Percentiles rank a stretch among this genome's conserved stretches.
Conservation (phyloP, 2,888 invertebrate genomes). For the Hypolimnas misippus region DNA sequence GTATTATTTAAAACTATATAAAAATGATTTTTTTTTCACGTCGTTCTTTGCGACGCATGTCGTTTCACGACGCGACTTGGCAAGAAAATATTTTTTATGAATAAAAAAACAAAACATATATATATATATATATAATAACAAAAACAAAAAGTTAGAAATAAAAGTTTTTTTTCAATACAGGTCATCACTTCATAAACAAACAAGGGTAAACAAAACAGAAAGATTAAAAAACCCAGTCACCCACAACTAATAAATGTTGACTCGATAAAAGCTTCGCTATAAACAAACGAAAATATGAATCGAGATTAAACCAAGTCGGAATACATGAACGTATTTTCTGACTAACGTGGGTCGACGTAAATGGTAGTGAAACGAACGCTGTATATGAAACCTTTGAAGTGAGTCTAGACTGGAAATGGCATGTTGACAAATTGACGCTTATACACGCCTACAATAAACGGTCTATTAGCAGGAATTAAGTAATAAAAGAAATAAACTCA, state of each 20-base stretch:
- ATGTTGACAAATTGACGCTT: not conserved
- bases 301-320: constrained; percentile 61
- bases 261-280: constrained; percentile 63
- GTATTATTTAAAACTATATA: too few species aligned
- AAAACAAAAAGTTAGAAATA: not conserved
- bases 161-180: not conserved
- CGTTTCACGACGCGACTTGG: too few species aligned
- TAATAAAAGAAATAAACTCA: too few species aligned
- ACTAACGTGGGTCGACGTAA: constrained; percentile 68
- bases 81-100: too few species aligned
- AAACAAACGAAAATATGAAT: constrained; percentile 75
- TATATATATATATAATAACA: too few species aligned
- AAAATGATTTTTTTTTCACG: too few species aligned
- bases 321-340: constrained; percentile 50
- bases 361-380: constrained; percentile 70
- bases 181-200: not conserved
- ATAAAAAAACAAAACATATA: too few species aligned
- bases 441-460: not conserved
- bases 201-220: not conserved
- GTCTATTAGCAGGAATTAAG: too few species aligned
- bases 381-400: constrained; percentile 12
- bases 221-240: constrained; percentile 21
- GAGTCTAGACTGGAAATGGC: not conserved
- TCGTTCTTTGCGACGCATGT: too few species aligned
- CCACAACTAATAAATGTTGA: constrained; percentile 56